Evolutionary conservation across 2,797 vertebrate species (phyloP), one percentile per base, ranked within the genome.

Genomic region (Brachyalestes nurse): DNA sequence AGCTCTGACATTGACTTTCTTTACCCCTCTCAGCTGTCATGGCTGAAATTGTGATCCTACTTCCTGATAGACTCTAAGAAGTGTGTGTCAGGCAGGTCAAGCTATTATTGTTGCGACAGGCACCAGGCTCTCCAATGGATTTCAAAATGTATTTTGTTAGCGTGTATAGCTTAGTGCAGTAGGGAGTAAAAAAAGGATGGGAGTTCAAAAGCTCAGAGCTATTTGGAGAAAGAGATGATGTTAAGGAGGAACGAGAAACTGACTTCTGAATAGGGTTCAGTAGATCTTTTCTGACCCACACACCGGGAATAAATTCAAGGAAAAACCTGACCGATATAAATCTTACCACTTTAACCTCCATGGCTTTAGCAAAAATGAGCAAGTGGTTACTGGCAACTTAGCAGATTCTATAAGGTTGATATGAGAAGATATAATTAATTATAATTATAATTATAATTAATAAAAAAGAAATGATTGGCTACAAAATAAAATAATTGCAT

Each of bases 1-100:
- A 66, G 75, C 85, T 84, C 75, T 82, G 81, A 83, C 81, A 86
- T 80, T 73, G 86, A 79, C 85, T 82, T 79, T 83, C 78, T 77
- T 65, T 74, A 51, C 71, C 66, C 60, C 72, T n/a, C 84, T 69
- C 72, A 75, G 79, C 80, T 88, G 81, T 86, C 85, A 78, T 55
- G 65, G 61, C 79, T 83, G 72, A 81, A 88, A 82, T 86, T 88
- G 81, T 78, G 81, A 62, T 83, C 76, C 60, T 51, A 61, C 73
- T 78, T 78, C 49, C 81, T 83, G 81, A 80, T 84, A 78, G 82
- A 82, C 60, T 19, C n/a, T 55, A 77, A 62, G 72, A 34, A 25
- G 61, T 51, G 17, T 38, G 51, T 73, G 76, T 60, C 71, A 82
- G 72, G 69, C 80, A 77, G 80, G 85, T 79, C 85, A 82, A 72